These are phyloP conservation scores for Oophaga sylvatica DNA, from an alignment of 2,797 vertebrate species.

Conservation along the genomic window DNA sequence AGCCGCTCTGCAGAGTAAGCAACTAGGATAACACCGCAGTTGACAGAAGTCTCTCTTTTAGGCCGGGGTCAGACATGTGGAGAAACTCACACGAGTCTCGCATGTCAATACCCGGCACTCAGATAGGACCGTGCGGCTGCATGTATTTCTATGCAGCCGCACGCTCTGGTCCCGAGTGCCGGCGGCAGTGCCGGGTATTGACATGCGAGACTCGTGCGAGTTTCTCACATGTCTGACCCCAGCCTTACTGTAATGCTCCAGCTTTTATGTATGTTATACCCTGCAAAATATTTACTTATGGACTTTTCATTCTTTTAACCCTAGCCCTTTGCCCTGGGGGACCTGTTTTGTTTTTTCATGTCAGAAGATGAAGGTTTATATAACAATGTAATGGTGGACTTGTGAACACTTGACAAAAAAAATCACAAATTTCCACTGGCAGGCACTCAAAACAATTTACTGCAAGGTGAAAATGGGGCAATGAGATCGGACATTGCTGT, in stretches of 20 bases:
- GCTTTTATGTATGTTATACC: neutral
- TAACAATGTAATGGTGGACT: neutral
- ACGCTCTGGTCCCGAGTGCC: no score
- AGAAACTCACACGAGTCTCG: no score
- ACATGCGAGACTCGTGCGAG: no score
- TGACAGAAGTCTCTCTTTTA: neutral
- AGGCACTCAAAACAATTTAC: neutral
- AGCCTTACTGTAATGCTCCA: neutral
- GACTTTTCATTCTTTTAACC: neutral
- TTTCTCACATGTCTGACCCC: no score
- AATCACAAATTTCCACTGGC: constrained; percentile 4
- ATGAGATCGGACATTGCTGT: constrained; percentile 17
- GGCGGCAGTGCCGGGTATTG: no score
- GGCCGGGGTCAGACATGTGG: no score
- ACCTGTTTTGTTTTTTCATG: neutral
- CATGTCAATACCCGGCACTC: no score
- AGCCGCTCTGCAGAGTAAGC: neutral
- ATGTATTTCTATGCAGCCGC: no score
- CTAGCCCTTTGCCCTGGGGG: neutral
- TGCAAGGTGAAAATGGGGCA: neutral
- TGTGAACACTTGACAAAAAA: neutral
- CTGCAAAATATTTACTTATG: neutral
- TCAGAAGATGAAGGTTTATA: neutral
- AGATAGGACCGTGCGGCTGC: no score
- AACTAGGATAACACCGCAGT: neutral